These are phyloP conservation scores for Vollenhovia emeryi DNA, from an alignment of 1,140 invertebrate species.

Conservation along the genomic window DNA sequence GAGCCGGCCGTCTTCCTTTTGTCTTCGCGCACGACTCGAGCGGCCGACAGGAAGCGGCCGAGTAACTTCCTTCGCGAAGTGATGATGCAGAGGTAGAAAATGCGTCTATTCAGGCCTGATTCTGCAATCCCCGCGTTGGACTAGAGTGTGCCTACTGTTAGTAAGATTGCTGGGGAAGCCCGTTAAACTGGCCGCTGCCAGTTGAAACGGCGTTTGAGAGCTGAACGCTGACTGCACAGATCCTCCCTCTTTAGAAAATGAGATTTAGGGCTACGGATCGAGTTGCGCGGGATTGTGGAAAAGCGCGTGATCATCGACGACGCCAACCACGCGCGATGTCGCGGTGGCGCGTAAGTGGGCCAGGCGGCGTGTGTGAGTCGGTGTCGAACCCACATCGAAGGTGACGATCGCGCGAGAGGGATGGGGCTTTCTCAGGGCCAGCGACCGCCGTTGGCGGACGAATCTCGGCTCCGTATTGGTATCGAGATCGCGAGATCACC, in stretches of 20 bases:
- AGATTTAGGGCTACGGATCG: neutral
- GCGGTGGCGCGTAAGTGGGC: slow-evolving; percentile 75
- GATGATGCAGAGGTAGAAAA: slow-evolving; percentile 29
- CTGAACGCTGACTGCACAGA: neutral
- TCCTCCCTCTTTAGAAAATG: neutral
- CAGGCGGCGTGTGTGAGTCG: slow-evolving; percentile 79
- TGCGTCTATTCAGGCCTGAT: slow-evolving; percentile 3
- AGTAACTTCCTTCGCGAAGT: slow-evolving; percentile 40
- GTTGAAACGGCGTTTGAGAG: neutral
- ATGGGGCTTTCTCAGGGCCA: slow-evolving; percentile 74
- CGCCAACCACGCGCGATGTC: slow-evolving; percentile 42
- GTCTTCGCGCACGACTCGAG: slow-evolving; percentile 29
- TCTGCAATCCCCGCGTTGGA: neutral
- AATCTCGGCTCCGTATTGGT: slow-evolving; percentile 46
- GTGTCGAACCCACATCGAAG: slow-evolving; percentile 78
- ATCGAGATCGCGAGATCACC: slow-evolving; percentile 51
- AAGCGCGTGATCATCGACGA: slow-evolving; percentile 54
- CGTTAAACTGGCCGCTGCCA: neutral
- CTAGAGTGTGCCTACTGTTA: neutral
- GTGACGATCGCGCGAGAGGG: slow-evolving; percentile 62
- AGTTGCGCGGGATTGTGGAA: neutral
- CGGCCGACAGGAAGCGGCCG: slow-evolving; percentile 41
- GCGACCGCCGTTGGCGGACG: slow-evolving; percentile 61
- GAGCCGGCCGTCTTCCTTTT: slow-evolving; percentile 10
- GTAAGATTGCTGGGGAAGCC: slow-evolving; percentile 12